Conservation (phyloP, 2,888 invertebrate genomes). For the Himalopsyche anomala region DNA sequence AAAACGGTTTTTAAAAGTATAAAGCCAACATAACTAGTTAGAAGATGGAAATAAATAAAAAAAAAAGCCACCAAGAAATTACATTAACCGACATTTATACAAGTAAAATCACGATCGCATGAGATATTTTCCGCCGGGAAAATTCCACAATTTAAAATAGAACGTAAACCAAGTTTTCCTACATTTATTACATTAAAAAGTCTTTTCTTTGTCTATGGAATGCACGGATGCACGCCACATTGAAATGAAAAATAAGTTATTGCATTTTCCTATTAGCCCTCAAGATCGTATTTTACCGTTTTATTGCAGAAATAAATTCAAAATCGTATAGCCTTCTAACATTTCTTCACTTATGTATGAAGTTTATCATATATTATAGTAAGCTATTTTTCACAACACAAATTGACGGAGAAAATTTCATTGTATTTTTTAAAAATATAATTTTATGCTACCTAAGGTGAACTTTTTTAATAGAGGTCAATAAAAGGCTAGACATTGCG, state of each 20-base stretch:
- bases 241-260: background rate
- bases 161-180: background rate
- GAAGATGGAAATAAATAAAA: background rate
- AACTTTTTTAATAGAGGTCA: no score
- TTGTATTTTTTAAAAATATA: no score
- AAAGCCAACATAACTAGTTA: background rate
- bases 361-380: no score
- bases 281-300: background rate
- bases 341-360: no score
- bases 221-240: background rate
- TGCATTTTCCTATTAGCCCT: background rate
- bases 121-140: background rate
- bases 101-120: background rate
- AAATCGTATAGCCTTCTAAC: background rate
- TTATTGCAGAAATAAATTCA: background rate
- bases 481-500: no score
- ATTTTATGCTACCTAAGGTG: no score
- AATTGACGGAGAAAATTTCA: no score
- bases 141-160: background rate
- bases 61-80: background rate
- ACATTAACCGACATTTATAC: background rate
- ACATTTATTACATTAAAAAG: conserved; percentile 4
- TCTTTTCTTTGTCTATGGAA: background rate
- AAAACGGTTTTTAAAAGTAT: background rate
- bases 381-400: no score